Evolutionary conservation across 2,888 invertebrate genomes (phyloP).

Genomic region (Oxystoma pomonae): DNA sequence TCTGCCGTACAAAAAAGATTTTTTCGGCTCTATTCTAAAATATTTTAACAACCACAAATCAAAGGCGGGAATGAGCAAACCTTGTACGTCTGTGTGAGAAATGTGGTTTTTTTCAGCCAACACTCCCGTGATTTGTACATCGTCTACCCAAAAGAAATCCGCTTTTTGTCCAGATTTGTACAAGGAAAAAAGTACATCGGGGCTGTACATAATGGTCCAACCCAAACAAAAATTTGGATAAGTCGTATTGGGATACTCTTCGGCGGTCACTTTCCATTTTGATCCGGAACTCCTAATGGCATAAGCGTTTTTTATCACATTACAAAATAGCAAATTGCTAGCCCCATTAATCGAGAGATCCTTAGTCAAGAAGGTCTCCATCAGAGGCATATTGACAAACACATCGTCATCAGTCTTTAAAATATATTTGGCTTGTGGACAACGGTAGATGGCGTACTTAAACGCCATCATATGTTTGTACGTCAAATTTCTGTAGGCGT

Average conservation of each 20-base stretch:
- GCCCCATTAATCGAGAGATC: constrained; percentile 59
- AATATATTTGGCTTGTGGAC: constrained; percentile 60
- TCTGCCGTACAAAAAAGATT: constrained; percentile 54
- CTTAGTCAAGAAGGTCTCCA: constrained; percentile 56
- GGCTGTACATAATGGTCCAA: constrained; percentile 57
- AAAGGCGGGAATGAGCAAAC: constrained; percentile 27
- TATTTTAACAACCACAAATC: constrained; percentile 24
- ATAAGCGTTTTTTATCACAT: constrained; percentile 39
- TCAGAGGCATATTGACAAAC: constrained; percentile 63
- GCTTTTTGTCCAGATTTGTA: constrained; percentile 54
- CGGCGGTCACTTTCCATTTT: constrained; percentile 72
- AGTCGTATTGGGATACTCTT: constrained; percentile 58
- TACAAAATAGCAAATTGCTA: constrained; percentile 61
- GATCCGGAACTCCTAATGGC: constrained; percentile 56
- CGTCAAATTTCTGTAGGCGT: constrained; percentile 77
- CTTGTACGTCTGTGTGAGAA: constrained; percentile 49
- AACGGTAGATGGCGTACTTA: constrained; percentile 71
- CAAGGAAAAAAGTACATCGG: constrained; percentile 52
- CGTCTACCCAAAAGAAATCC: constrained; percentile 71
- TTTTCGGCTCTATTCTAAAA: constrained; percentile 25
- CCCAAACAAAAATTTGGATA: constrained; percentile 79
- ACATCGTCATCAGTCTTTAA: constrained; percentile 78
- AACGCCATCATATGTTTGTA: constrained; percentile 81
- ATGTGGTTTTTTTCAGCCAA: constrained; percentile 55
- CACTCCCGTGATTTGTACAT: constrained; percentile 65